phyloP scores from a whole-genome alignment of 2,888 invertebrate species.

The Dorcus hopei region DNA sequence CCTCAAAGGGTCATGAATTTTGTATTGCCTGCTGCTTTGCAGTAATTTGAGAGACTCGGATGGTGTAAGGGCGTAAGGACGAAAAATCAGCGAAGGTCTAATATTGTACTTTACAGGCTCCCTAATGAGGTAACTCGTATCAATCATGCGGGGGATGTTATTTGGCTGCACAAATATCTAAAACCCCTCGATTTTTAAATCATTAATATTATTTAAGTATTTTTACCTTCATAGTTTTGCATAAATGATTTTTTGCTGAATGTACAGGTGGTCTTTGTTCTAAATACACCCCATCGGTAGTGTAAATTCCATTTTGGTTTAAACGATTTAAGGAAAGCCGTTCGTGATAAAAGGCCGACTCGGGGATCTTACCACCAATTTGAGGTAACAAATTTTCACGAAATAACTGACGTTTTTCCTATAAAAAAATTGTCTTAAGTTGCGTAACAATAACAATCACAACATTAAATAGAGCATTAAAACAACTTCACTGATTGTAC shows the following conservation, averaged over 20 bases:
- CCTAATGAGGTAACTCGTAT: constrained; percentile 11
- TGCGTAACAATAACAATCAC: no score
- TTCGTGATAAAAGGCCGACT: constrained; percentile 7
- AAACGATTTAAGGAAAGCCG: constrained; percentile 9
- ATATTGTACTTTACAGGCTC: constrained; percentile 7
- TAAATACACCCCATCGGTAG: constrained; percentile 4
- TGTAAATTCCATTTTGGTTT: constrained; percentile 9
- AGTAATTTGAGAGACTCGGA: constrained; percentile 5
- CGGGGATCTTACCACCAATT: constrained; percentile 11
- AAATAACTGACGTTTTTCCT: constrained; percentile 10
- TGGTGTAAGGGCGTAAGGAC: constrained; percentile 3
- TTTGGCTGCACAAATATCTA: constrained; percentile 6
- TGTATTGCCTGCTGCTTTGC: background rate
- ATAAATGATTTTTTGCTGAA: constrained; percentile 1
- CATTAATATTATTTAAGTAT: background rate
- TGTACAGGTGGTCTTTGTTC: constrained; percentile 10
- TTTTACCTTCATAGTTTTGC: constrained; percentile 7
- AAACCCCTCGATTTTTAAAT: background rate
- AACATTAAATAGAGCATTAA: no score
- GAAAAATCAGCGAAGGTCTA: constrained; percentile 3
- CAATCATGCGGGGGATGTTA: background rate
- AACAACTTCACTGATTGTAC: no score
- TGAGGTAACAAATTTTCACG: constrained; percentile 10
- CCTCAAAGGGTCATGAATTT: background rate
- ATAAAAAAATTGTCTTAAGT: background rate